Evolutionary conservation across 1,140 invertebrate species (phyloP).

Genomic region (Antheraea mylitta): DNA sequence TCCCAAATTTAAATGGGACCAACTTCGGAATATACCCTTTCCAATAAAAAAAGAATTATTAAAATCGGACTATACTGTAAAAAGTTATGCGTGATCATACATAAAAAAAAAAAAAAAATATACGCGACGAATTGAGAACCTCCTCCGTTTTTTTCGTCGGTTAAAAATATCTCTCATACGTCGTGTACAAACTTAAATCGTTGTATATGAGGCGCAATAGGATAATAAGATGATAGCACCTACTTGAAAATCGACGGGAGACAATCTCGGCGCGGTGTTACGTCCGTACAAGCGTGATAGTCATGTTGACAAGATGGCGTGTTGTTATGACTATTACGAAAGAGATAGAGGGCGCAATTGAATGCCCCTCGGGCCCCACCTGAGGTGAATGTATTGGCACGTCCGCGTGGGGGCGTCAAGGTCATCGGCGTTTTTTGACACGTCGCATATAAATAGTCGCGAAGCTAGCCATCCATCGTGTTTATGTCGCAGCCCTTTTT

Average conservation of each 20-base stretch:
- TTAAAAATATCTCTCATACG: not conserved
- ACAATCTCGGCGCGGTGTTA: not conserved
- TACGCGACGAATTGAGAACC: too few relatives aligned
- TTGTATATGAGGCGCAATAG: conserved; percentile 1
- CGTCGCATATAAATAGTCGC: conserved; percentile 67
- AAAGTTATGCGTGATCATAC: too few relatives aligned
- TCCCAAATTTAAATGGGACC: too few relatives aligned
- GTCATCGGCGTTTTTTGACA: conserved; percentile 75
- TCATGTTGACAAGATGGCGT: conserved; percentile 5
- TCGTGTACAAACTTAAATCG: not conserved
- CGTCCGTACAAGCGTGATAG: not conserved
- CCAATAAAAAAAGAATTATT: too few relatives aligned
- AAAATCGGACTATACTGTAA: too few relatives aligned
- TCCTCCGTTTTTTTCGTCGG: too few relatives aligned
- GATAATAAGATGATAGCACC: not conserved
- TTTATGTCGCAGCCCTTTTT: conserved; percentile 7
- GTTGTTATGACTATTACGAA: conserved; percentile 21
- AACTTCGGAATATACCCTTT: too few relatives aligned
- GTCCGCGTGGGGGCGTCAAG: conserved; percentile 73
- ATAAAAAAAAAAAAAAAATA: too few relatives aligned
- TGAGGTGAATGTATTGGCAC: conserved; percentile 70
- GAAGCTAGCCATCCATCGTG: conserved; percentile 31
- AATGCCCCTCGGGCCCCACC: conserved; percentile 60
- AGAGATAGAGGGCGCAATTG: conserved; percentile 45
- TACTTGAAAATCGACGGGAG: not conserved